Base-by-base conservation (phyloP, 2,888 invertebrate species). In the Drosophila aldrichi region DNA sequence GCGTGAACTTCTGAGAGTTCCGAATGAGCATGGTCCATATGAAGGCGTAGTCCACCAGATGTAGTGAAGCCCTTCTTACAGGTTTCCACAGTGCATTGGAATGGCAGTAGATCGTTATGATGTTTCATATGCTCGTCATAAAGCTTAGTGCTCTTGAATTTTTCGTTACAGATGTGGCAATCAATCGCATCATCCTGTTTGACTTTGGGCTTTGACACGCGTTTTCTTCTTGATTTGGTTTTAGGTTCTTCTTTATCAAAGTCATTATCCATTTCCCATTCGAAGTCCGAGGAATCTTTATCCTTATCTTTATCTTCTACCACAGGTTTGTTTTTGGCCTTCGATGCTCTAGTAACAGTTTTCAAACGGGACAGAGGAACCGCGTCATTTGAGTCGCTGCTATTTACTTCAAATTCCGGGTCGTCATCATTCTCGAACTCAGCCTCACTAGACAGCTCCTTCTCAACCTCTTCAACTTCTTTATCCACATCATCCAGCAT, bases 41-140 rank as follows among this genome's bases (percentile, higher is more conserved):
- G 92, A 9, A 88, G 72, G 2, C 89, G 84, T 3, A 92, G 64
- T 0, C 92, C 88, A 12, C 85, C 82, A 10, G 90, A 84, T 1
- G 92, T 91, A 4, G 87, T 90, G 16, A 92, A 92, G 0, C 92
- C 91, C 46, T 90, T 91, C 22, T 77, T 73, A 60, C 92, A 92
- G n/a, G 79, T 79, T 36, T 88, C 83, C 2, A 90, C 89, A 2
- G 81, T 74, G 48, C 92, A 92, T 71, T 92, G 91, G 62, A 88
- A 90, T 9, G 92, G 91, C 44, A 91, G 66, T 20, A 88, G 82
- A 68, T 91, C 92, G 55, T 92, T 87, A 63, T 92, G 92, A 3
- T 83, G 83, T n/a, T 90, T 90, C 91, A 91, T 92, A 36, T 92
- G 92, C 29, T 90, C 88, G 41, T 91, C 83, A 36, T 92, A 91